Percentiles rank a stretch among this genome's conserved stretches.
phyloP scores from a whole-genome alignment of 2,113 vertebrate species.

The Bujurquina vittata region DNA sequence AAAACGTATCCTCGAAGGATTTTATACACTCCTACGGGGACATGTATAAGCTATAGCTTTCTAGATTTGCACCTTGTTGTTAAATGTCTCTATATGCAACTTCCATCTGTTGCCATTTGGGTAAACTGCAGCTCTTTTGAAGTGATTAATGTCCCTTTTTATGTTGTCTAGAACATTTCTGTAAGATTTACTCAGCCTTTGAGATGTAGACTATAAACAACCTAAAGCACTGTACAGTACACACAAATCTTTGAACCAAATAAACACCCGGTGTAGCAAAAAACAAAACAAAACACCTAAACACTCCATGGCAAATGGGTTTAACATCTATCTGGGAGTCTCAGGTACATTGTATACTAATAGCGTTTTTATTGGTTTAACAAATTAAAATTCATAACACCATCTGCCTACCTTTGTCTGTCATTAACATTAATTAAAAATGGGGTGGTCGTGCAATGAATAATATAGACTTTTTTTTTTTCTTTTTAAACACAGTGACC shows the following conservation, averaged over 20 bases:
- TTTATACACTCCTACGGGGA: neutral
- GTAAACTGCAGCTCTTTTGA: slow-evolving; percentile 7
- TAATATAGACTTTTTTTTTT: slow-evolving; percentile 6
- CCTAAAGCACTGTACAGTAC: slow-evolving; percentile 21
- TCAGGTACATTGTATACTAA: neutral
- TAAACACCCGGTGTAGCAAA: slow-evolving; percentile 17
- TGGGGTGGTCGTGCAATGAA: neutral
- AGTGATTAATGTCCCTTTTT: slow-evolving; percentile 48
- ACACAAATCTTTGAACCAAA: slow-evolving; percentile 49
- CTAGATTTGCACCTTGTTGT: neutral
- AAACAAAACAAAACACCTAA: neutral
- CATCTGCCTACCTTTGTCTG: slow-evolving; percentile 5
- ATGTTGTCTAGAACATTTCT: slow-evolving; percentile 34
- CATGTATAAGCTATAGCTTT: neutral
- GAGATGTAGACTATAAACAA: slow-evolving; percentile 52
- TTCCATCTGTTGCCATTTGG: slow-evolving; percentile 7
- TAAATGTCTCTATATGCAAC: slow-evolving; percentile 2
- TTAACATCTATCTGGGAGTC: slow-evolving; percentile 10
- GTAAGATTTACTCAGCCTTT: slow-evolving; percentile 38
- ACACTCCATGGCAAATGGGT: slow-evolving; percentile 13
- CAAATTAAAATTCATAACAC: slow-evolving; percentile 21
- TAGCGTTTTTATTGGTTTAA: neutral
- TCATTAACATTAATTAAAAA: slow-evolving; percentile 40
- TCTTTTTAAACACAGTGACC: neutral
- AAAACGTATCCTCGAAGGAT: neutral